Percentiles rank a stretch among this genome's conserved stretches.
Evolutionary conservation across 2,888 invertebrate genomes (phyloP).

Genomic region (Digitonthophagus gazella): DNA sequence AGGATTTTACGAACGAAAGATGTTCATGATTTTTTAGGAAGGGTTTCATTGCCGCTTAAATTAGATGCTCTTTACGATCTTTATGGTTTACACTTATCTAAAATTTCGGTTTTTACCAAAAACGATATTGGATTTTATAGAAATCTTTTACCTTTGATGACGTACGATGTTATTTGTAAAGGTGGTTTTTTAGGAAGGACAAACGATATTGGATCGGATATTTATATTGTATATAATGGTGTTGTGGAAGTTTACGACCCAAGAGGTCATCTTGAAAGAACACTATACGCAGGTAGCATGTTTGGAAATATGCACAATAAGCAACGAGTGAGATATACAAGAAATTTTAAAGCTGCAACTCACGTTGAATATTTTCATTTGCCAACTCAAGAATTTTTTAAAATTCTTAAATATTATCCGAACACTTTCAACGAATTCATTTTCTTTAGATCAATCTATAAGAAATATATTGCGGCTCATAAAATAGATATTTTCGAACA

Average conservation of each 20-base stretch:
- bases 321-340: constrained; percentile 23
- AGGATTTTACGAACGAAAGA: constrained; percentile 18
- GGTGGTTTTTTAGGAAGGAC: constrained; percentile 30
- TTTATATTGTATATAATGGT: constrained; percentile 31
- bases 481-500: not conserved
- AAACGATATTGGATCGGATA: constrained; percentile 31
- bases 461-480: constrained; percentile 30
- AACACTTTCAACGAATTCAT: constrained; percentile 27
- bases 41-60: constrained; percentile 24
- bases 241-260: constrained; percentile 33
- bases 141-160: constrained; percentile 26
- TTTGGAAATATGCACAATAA: constrained; percentile 33
- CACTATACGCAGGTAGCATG: constrained; percentile 29
- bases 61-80: constrained; percentile 27
- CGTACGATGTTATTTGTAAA: constrained; percentile 26
- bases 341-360: constrained; percentile 30
- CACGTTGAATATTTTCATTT: constrained; percentile 28
- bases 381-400: constrained; percentile 27
- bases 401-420: constrained; percentile 29
- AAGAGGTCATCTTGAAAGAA: constrained; percentile 30
- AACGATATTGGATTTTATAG: constrained; percentile 23
- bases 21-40: constrained; percentile 15
- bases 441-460: constrained; percentile 20
- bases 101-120: constrained; percentile 21
- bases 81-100: constrained; percentile 23